Base-by-base conservation (phyloP, 2,888 invertebrate genomes). In the Charanyca ferruginea region DNA sequence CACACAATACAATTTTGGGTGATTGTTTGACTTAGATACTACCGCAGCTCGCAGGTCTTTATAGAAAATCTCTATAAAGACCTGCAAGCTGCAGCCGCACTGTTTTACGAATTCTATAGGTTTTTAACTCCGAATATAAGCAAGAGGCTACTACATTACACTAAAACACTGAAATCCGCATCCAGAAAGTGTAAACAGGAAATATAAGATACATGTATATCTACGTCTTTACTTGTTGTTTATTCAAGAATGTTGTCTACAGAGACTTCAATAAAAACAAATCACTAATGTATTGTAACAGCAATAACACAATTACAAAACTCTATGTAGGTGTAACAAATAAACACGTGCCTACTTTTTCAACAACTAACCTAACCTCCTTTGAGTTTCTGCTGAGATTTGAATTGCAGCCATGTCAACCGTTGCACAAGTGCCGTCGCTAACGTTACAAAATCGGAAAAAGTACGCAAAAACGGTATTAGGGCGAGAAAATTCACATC, bases 401-500 rank as follows among this genome's bases (percentile, higher is more conserved):
- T 69, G 81, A 79, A 85, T 83, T 88, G 85, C 85, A 85, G 75
- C 77, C 84, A 71, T 77, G 80, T 74, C 79, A 84, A 88, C 87
- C 83, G 88, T 93, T 93, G 89, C 93, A 91, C 90, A 93, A 94
- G 88, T 83, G 79, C 74, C 85, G 83, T 85, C 84, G 78, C 73
- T 85, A 86, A 78, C 77, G 85, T 90, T 90, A 90, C 90, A 89
- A 89, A 91, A 90, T 91, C 89, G 89, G 91, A 90, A 93, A 92
- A 93, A 90, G 87, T 85, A 73, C 57, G 86, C 89, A 94, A 94
- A 94, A 94, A 94, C 91, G 81, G 81, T 92, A 93, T 91, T 92
- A 92, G 94, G 94, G 89, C 94, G 94, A 94, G 95, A 94, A 94
- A 94, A 94, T 94, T 95, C 95, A 94, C 95, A 95, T 94, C 90